Evolutionary conservation across 2,888 invertebrate genomes (phyloP), one percentile per base, ranked within the genome.

Genomic region (Bombylius discolor): DNA sequence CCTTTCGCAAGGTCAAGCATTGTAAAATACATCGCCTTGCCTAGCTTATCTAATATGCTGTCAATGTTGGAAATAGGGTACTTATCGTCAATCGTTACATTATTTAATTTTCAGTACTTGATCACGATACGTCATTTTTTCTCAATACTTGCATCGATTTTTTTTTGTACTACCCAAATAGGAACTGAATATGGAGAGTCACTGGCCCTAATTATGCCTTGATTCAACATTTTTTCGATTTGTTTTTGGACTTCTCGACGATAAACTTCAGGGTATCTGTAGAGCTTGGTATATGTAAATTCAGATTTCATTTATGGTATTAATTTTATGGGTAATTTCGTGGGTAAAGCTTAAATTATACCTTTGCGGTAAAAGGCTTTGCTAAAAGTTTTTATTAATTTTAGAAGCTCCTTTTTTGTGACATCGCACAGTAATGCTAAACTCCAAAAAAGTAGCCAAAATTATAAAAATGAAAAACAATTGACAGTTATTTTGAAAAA

Each of bases 101-200:
- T 50, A 14, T 62, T 62, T 36, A 60, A 44, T 33, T 50, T 55
- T 45, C 64, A 53, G 54, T 64, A 66, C 14, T 52, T 34, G 33
- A 52, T 52, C 9, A 50, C 50, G 8, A 50, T 7, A n/a, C 39
- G 7, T 13, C 50, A 50, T 14, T 50, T 50, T 39, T 5, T 9
- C 39, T 50, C 11, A 1, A 42, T 42, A 12, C 50, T 34, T 39
- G 36, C 39, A 31, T 50, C 50, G 14, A 39, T n/a, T 11, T 42
- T 50, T 13, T 49, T 49, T 4, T 34, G 49, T 31, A 49, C 49
- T 11, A 49, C 32, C 49, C 49, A 49, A 1, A 49, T 33, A 3
- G 49, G 49, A 8, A 33, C 33, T 12, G 49, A 49, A 8, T 49
- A 49, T 12, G 49, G 49, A 7, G 49, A 49, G 32, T 49, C 32